Evolutionary conservation across 2,888 invertebrate genomes (phyloP), one percentile per base, ranked within the genome.

Genomic region (Meandrusa payeni): DNA sequence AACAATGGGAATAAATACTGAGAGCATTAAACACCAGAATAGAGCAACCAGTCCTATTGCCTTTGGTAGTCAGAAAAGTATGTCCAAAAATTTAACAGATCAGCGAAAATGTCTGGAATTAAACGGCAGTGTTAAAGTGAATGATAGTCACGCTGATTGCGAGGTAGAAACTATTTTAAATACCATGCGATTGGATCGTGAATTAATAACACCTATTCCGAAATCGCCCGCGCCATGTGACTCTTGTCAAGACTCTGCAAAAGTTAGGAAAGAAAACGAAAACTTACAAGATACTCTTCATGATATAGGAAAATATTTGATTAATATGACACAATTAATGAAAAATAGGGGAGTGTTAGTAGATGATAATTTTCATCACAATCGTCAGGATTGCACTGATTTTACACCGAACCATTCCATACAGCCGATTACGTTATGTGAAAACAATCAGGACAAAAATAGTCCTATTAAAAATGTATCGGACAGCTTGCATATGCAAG

Each of bases 111-210:
- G 64, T 41, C 51, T 76, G 22, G 69, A 76, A 44, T 47, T 61
- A 37, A 74, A 77, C 43, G 75, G 61, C 34, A 72, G 66, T 48
- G 55, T 51, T 9, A 63, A 61, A 40, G 40, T 61, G 28, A 46
- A 26, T 31, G 48, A 61, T 29, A 64, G 65, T 12, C 52, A 49
- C 33, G 51, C 41, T 23, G 76, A 82, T 52, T 33, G 22, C 40
- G 86, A 86, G 65, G 61, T 86, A 47, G 67, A 72, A 54, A 68
- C 52, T 47, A 85, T 83, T 54, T 61, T 85, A 32, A 58, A 55
- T 48, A 51, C 47, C 6, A 81, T 83, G 78, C 59, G 66, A 39
- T 52, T 79, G 15, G 51, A 54, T 44, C 54, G 56, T 34, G 50
- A 47, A 9, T 46, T 69, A 19, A 53, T 85, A 43, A 71, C 81